Evolutionary conservation across 2,888 invertebrate species (phyloP).

Genomic region (Ophion ventricosus): DNA sequence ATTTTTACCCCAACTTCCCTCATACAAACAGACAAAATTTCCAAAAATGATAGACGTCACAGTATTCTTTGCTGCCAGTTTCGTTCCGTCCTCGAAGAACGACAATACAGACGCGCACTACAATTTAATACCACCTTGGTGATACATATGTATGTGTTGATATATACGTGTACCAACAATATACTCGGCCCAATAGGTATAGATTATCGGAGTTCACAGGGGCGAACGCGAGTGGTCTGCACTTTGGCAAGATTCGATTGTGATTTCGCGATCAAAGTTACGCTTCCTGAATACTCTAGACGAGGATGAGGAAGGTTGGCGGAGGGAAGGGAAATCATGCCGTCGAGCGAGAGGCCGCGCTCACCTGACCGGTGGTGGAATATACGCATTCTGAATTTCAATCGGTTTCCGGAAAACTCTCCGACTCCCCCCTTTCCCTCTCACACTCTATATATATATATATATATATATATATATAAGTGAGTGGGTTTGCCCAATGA

Average conservation of each 20-base stretch:
- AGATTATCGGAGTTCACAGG: constrained; percentile 52
- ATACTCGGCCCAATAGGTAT: constrained; percentile 42
- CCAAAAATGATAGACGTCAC: neutral
- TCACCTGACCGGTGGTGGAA: constrained; percentile 66
- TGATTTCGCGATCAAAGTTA: constrained; percentile 66
- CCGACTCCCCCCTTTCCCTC: constrained; percentile 17
- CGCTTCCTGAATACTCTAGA: constrained; percentile 64
- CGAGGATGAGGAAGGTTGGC: constrained; percentile 10
- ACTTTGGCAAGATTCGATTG: constrained; percentile 66
- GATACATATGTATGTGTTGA: neutral
- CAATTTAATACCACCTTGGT: neutral
- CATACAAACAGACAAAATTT: neutral
- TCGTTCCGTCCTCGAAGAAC: neutral
- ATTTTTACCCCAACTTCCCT: neutral
- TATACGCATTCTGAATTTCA: constrained; percentile 74
- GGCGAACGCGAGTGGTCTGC: constrained; percentile 59
- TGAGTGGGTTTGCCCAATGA: constrained; percentile 20
- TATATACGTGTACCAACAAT: constrained; percentile 24
- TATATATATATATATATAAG: neutral
- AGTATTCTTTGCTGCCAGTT: neutral
- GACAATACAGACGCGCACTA: neutral
- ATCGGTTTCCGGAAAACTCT: constrained; percentile 61
- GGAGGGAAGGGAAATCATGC: constrained; percentile 56
- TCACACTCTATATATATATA: neutral
- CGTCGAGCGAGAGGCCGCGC: constrained; percentile 58